Evolutionary conservation across 23 tunicate species (phyloP).

Genomic region (Halocynthia aurantium): DNA sequence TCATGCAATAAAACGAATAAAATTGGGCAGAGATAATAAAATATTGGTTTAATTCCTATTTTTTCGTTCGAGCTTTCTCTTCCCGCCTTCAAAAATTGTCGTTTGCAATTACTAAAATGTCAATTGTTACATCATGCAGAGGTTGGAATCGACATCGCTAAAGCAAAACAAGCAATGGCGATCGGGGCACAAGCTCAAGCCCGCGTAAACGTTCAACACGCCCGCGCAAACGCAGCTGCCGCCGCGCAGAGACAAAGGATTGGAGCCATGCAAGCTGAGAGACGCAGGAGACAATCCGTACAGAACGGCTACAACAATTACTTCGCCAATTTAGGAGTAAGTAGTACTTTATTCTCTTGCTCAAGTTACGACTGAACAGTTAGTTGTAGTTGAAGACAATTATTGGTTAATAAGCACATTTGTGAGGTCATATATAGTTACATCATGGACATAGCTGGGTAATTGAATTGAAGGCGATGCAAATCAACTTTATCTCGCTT

Average conservation of each 20-base stretch:
- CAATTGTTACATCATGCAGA: too few species aligned
- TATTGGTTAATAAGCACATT: neutral
- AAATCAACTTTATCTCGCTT: neutral
- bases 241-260: conserved; percentile 49
- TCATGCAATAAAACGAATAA: too few species aligned
- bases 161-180: conserved; percentile 84
- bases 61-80: too few species aligned
- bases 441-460: too few species aligned
- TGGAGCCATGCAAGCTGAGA: neutral
- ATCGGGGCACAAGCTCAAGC: conserved; percentile 73
- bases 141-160: conserved; percentile 69
- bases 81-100: neutral
- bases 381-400: conserved; percentile 23
- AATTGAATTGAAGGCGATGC: too few species aligned
- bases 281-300: neutral
- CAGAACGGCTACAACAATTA: conserved; percentile 54
- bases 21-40: too few species aligned
- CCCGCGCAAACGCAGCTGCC: conserved; percentile 38
- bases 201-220: conserved; percentile 21
- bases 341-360: conserved; percentile 15
- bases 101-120: neutral
- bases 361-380: conserved; percentile 10
- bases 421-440: too few species aligned
- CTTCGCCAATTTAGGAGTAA: conserved; percentile 88
- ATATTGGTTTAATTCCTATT: too few species aligned